Percentiles rank a stretch among this genome's conserved stretches.
Conservation (phyloP, 1,140 invertebrate species). For the Druon quercuslanigerum region DNA sequence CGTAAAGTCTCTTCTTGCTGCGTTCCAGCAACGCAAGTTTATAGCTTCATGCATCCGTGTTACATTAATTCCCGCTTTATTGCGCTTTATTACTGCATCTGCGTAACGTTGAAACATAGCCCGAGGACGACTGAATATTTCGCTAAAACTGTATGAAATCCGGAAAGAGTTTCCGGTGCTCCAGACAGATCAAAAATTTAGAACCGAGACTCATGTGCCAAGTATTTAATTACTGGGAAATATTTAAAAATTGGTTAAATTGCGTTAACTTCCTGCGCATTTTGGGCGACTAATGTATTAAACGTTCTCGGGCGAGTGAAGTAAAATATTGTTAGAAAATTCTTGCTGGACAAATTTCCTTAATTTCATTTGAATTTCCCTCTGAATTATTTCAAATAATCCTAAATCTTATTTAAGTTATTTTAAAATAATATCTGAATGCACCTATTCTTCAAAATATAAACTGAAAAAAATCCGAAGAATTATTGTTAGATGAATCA, state of each 20-base stretch:
- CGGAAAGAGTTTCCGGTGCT: slow-evolving; percentile 6
- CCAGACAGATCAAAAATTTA: slow-evolving; percentile 3
- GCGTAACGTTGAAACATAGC: slow-evolving; percentile 1
- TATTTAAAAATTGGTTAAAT: slow-evolving; percentile 2
- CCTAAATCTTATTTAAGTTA: no score
- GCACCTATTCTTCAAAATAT: no score
- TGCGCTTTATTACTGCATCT: slow-evolving; percentile 11
- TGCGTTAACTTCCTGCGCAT: slow-evolving; percentile 1
- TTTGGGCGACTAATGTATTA: not conserved
- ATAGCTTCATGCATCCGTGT: slow-evolving; percentile 14
- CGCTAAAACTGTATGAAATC: not conserved
- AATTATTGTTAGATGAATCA: no score
- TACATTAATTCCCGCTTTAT: slow-evolving; percentile 31
- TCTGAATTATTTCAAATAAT: no score
- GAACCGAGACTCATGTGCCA: not conserved
- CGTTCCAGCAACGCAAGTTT: slow-evolving; percentile 6
- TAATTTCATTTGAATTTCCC: no score
- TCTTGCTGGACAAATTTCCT: no score
- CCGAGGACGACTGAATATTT: slow-evolving; percentile 11
- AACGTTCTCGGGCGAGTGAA: not conserved
- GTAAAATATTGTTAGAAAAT: not conserved
- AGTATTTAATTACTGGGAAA: slow-evolving; percentile 19
- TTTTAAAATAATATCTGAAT: no score
- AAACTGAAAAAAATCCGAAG: no score
- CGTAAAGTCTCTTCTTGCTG: slow-evolving; percentile 1